These are phyloP conservation scores for Dione juno DNA, from an alignment of 2,888 invertebrate species.

Conservation along the genomic window DNA sequence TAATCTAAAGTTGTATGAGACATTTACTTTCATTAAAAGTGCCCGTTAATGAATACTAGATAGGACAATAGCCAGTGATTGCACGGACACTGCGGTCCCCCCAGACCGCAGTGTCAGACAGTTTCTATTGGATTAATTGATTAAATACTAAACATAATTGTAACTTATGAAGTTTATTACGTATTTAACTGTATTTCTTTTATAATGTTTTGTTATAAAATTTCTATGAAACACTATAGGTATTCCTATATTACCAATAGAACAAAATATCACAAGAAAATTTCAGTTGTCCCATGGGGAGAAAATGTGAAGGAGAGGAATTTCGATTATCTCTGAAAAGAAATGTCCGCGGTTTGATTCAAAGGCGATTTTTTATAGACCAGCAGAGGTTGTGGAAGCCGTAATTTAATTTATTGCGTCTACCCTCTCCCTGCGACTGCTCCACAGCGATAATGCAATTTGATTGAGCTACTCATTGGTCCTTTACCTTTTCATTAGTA, in stretches of 20 bases:
- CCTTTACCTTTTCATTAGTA: slow-evolving; percentile 75
- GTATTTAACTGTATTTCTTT: background rate
- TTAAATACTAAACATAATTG: slow-evolving; percentile 47
- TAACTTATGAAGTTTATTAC: slow-evolving; percentile 40
- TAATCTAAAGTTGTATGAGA: background rate
- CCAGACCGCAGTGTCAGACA: slow-evolving; percentile 55
- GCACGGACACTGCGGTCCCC: slow-evolving; percentile 62
- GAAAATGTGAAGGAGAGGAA: slow-evolving; percentile 44
- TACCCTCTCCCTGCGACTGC: slow-evolving; percentile 62
- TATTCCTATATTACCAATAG: slow-evolving; percentile 5
- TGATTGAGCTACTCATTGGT: slow-evolving; percentile 78
- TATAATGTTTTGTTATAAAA: background rate
- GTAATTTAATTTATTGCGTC: slow-evolving; percentile 77
- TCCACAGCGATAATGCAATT: slow-evolving; percentile 74
- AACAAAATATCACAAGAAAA: slow-evolving; percentile 20
- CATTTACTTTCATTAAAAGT: slow-evolving; percentile 18
- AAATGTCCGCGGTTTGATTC: slow-evolving; percentile 51
- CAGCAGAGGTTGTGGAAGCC: slow-evolving; percentile 64
- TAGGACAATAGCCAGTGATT: slow-evolving; percentile 67
- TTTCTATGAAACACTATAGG: too few species aligned
- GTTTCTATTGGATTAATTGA: slow-evolving; percentile 55
- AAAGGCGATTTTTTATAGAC: slow-evolving; percentile 69
- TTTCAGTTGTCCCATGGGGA: slow-evolving; percentile 21
- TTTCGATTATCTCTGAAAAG: slow-evolving; percentile 54
- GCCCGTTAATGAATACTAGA: slow-evolving; percentile 42